Conservation (phyloP, 2,113 vertebrate species). For the Sphaerodactylus townsendi region DNA sequence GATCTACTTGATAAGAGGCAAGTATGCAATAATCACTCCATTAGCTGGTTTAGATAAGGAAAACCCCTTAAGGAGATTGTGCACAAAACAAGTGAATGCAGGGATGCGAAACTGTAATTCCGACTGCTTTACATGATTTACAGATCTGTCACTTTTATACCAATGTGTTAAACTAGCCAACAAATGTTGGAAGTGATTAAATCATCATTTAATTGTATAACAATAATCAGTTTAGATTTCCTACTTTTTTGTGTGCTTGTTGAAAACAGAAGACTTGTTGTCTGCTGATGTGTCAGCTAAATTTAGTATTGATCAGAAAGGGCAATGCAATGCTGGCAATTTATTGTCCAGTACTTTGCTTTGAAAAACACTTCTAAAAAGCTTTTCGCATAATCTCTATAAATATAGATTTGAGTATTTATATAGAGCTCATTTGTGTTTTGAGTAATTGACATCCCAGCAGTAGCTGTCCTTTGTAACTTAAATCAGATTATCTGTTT, state of each 20-base stretch:
- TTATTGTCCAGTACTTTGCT: not conserved
- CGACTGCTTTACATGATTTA: constrained; percentile 33
- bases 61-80: constrained; percentile 29
- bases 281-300: not conserved
- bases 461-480: not conserved
- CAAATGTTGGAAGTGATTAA: constrained; percentile 23
- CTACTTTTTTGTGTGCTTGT: constrained; percentile 13
- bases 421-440: not conserved
- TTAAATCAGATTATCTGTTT: not conserved
- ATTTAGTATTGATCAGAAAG: not conserved
- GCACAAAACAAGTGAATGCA: constrained; percentile 32
- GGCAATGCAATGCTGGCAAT: constrained; percentile 18
- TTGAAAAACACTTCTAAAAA: not conserved
- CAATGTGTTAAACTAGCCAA: constrained; percentile 10
- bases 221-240: constrained; percentile 1
- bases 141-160: constrained; percentile 45
- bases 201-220: constrained; percentile 18
- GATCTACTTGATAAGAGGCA: constrained; percentile 40
- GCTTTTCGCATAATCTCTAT: constrained; percentile 17
- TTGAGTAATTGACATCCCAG: not conserved
- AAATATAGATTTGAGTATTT: not conserved
- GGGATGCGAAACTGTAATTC: constrained; percentile 35
- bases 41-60: constrained; percentile 43
- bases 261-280: constrained; percentile 30
- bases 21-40: constrained; percentile 21